These are phyloP conservation scores for Ethmia dodecea DNA, from an alignment of 2,888 invertebrate species.

Conservation along the genomic window DNA sequence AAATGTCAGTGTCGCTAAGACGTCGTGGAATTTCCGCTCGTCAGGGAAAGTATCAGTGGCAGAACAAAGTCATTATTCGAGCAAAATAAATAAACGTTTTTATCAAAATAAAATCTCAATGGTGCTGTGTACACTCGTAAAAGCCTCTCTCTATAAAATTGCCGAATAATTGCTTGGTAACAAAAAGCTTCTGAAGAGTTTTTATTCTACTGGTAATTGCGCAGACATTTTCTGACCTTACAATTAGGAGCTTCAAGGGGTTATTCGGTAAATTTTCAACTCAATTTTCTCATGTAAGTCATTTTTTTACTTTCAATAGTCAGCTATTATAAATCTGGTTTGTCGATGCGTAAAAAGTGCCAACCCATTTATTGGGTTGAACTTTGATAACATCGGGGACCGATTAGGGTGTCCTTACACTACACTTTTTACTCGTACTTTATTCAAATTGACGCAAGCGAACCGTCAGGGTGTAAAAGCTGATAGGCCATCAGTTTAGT, in stretches of 20 bases:
- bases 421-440: slow-evolving; percentile 55
- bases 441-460: slow-evolving; percentile 56
- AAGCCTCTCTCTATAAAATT: slow-evolving; percentile 18
- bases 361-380: slow-evolving; percentile 30
- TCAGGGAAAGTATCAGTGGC: slow-evolving; percentile 42
- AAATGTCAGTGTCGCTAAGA: slow-evolving; percentile 46
- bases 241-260: too few relatives aligned
- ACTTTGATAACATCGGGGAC: slow-evolving; percentile 47
- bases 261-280: too few relatives aligned
- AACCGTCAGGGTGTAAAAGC: slow-evolving; percentile 52
- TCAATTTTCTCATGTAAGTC: too few relatives aligned
- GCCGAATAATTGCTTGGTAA: slow-evolving; percentile 18
- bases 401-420: slow-evolving; percentile 49
- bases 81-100: slow-evolving; percentile 1
- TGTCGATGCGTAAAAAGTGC: slow-evolving; percentile 4
- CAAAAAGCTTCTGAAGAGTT: slow-evolving; percentile 17
- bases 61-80: slow-evolving; percentile 33
- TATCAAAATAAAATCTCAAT: slow-evolving; percentile 3
- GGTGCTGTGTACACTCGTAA: slow-evolving; percentile 2
- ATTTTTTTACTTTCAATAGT: not conserved
- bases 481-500: slow-evolving; percentile 55
- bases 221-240: slow-evolving; percentile 15
- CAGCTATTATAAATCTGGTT: not conserved
- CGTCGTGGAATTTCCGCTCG: slow-evolving; percentile 26
- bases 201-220: slow-evolving; percentile 13